phyloP scores from a whole-genome alignment of 1,140 invertebrate species.

The Dinothrombium tinctorium region DNA sequence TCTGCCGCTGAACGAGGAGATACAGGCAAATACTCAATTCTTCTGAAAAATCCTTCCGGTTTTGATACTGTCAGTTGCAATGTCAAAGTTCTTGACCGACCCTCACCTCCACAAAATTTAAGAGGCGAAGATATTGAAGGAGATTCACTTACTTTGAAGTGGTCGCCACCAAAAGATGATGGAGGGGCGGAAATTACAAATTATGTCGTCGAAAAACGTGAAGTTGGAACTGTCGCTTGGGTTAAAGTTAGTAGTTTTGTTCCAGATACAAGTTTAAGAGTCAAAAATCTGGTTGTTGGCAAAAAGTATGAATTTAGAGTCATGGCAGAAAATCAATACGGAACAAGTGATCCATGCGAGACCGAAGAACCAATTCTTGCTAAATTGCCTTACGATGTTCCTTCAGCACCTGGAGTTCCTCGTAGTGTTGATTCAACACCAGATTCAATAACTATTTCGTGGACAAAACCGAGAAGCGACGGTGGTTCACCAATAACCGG shows the following conservation, averaged over 20 bases:
- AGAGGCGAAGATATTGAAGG: slow-evolving; percentile 80
- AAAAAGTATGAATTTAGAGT: slow-evolving; percentile 90
- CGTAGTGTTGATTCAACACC: slow-evolving; percentile 82
- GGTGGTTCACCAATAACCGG: slow-evolving; percentile 84
- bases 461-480: slow-evolving; percentile 48
- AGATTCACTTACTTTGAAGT: slow-evolving; percentile 65
- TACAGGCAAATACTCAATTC: slow-evolving; percentile 69
- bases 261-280: slow-evolving; percentile 55
- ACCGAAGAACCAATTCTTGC: slow-evolving; percentile 69
- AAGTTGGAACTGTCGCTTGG: slow-evolving; percentile 55
- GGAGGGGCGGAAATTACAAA: slow-evolving; percentile 82
- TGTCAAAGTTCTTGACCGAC: slow-evolving; percentile 64
- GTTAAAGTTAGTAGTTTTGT: slow-evolving; percentile 72
- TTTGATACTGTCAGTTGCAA: slow-evolving; percentile 70
- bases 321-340: slow-evolving; percentile 89
- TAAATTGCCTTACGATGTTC: slow-evolving; percentile 94
- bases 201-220: slow-evolving; percentile 86
- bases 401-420: slow-evolving; percentile 65
- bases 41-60: slow-evolving; percentile 67
- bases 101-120: slow-evolving; percentile 46
- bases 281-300: slow-evolving; percentile 71
- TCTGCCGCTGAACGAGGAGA: slow-evolving; percentile 60
- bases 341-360: slow-evolving; percentile 66
- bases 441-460: slow-evolving; percentile 79
- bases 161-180: slow-evolving; percentile 75